phyloP scores from a whole-genome alignment of 92 coral and sea anemone species.

The Porites rus region DNA sequence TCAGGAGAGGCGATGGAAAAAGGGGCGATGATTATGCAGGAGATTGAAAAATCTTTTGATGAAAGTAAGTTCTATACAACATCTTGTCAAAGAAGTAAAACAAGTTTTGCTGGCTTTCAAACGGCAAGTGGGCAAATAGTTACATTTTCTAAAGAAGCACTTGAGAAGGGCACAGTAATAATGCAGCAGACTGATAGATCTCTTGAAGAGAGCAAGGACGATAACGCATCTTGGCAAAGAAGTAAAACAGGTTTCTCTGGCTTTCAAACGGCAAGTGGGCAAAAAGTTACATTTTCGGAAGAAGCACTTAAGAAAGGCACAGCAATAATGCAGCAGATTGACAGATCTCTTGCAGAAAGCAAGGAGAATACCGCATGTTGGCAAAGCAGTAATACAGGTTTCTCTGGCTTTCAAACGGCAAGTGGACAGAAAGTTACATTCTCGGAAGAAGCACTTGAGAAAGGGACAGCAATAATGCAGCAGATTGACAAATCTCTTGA shows the following conservation, averaged over 20 bases:
- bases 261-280: slow-evolving; percentile 53
- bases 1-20: no score
- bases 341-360: not conserved
- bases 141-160: slow-evolving; percentile 39
- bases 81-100: no score
- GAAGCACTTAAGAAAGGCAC: slow-evolving; percentile 52
- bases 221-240: not conserved
- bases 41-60: no score
- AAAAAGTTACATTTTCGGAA: slow-evolving; percentile 43
- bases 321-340: slow-evolving; percentile 16
- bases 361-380: not conserved
- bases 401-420: slow-evolving; percentile 74
- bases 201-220: not conserved
- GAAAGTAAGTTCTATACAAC: no score
- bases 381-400: not conserved
- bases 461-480: slow-evolving; percentile 54
- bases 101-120: not conserved
- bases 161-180: slow-evolving; percentile 56
- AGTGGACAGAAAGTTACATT: slow-evolving; percentile 63
- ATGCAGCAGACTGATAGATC: slow-evolving; percentile 17
- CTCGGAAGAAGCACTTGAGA: slow-evolving; percentile 62
- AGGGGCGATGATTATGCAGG: no score
- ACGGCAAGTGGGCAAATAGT: slow-evolving; percentile 56
- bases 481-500: not conserved
- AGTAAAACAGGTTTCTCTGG: not conserved